Base-by-base conservation (phyloP, 1,140 invertebrate species). In the Reticulitermes speratus region DNA sequence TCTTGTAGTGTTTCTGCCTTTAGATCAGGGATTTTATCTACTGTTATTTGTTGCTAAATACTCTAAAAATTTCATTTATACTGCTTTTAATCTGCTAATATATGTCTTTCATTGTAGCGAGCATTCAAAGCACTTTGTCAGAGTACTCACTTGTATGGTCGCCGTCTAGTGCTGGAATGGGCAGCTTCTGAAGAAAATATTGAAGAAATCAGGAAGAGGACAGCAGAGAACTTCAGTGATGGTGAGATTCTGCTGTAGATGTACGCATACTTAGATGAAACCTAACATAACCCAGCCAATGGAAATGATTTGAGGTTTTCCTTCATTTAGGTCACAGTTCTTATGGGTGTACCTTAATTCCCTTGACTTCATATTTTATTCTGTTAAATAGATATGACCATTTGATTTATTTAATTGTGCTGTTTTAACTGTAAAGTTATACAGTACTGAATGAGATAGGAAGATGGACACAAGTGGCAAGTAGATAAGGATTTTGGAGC, bases 121-220 rank as follows among this genome's bases (percentile, higher is more conserved):
- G 98, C 98, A 0, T 98, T 99, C 92, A 96, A 98, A 88, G 95
- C 98, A 0, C 89, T 99, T 0, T 96, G 95, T 88, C 97, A 98
- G 90, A 99, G 98, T 89, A 99, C 99, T 87, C 99, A 99, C 94
- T 96, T 99, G 90, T 99, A 98, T 90, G 98, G 98, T 8, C 93
- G 99, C 88, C 93, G 98, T 75, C 92, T 99, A 87, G 98, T 99
- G 0, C 91, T 99, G 32, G 98, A 99, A 93, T 99, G 99, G 99
- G 98, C 98, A 0, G 93, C 96, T 69, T 93, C 94, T n/a, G 95
- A 95, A 59, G 96, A 97, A 88, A 93, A 94, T 87, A 91, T 99
- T 8, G 94, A 96, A 30, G 93, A 95, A 87, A 91, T 99, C n/a
- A 92, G 97, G 87, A 96, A 96, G 91, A 94, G 97, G 88, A 98